Conservation (phyloP, 2,797 vertebrate genomes). For the Syngnathus acus region DNA sequence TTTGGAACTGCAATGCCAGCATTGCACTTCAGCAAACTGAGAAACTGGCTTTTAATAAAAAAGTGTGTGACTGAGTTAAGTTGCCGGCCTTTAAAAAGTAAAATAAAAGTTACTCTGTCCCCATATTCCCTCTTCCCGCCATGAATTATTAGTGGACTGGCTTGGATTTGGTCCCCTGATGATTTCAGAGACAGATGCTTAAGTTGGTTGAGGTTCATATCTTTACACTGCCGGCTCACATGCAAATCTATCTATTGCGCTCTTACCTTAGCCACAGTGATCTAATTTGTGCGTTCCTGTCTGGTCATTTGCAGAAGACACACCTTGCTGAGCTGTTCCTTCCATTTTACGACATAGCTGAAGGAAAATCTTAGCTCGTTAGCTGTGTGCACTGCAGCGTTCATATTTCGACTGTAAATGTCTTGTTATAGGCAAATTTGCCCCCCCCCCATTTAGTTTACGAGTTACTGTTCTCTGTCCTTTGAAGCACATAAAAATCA, state of each 20-base stretch:
- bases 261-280: not conserved
- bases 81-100: constrained; percentile 16
- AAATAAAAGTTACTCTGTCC: constrained; percentile 24
- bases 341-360: constrained; percentile 16
- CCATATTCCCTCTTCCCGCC: constrained; percentile 17
- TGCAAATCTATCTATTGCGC: constrained; percentile 13
- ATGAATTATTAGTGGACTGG: constrained; percentile 42
- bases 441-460: not conserved
- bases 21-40: not conserved
- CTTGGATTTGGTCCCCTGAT: constrained; percentile 30
- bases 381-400: constrained; percentile 23
- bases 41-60: not conserved
- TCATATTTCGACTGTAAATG: constrained; percentile 35
- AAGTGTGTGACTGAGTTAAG: not conserved
- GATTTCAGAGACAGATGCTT: constrained; percentile 23
- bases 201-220: constrained; percentile 16
- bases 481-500: not conserved
- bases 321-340: not conserved
- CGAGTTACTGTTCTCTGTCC: not conserved
- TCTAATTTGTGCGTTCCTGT: constrained; percentile 4
- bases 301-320: constrained; percentile 9
- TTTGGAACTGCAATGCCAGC: no score
- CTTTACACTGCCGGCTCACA: not conserved
- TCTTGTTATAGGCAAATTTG: constrained; percentile 38
- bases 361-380: constrained; percentile 26